Evolutionary conservation across 2,113 vertebrate species (phyloP).

Genomic region (Myotis brandtii): DNA sequence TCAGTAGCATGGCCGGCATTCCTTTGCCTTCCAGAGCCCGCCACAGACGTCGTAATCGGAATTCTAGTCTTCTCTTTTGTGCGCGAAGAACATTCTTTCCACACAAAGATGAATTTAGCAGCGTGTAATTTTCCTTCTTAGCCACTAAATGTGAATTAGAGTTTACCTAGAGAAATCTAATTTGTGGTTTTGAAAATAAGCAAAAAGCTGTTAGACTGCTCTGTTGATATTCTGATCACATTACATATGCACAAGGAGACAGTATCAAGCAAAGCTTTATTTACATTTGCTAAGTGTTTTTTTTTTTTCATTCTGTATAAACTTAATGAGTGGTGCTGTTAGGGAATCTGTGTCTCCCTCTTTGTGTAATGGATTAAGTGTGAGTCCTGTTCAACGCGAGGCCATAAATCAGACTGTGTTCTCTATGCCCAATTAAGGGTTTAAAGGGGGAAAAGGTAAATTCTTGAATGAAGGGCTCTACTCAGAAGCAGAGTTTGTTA

Average conservation of each 20-base stretch:
- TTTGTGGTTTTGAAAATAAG: slow-evolving; percentile 79
- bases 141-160: slow-evolving; percentile 75
- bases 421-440: slow-evolving; percentile 75
- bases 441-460: slow-evolving; percentile 78
- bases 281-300: slow-evolving; percentile 79
- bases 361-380: slow-evolving; percentile 81
- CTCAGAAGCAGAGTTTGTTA: slow-evolving; percentile 72
- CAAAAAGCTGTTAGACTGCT: slow-evolving; percentile 69
- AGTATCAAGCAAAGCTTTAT: slow-evolving; percentile 76
- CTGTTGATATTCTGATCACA: slow-evolving; percentile 75
- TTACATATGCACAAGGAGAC: slow-evolving; percentile 71
- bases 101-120: slow-evolving; percentile 75
- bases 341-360: slow-evolving; percentile 73
- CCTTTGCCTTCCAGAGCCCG: not conserved
- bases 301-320: slow-evolving; percentile 68
- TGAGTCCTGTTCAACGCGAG: slow-evolving; percentile 76
- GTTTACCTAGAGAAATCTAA: slow-evolving; percentile 82
- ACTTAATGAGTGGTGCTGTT: slow-evolving; percentile 77
- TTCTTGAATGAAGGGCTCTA: slow-evolving; percentile 74
- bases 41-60: slow-evolving; percentile 25
- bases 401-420: slow-evolving; percentile 79
- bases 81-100: slow-evolving; percentile 66
- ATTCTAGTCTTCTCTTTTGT: slow-evolving; percentile 60
- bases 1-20: not conserved
- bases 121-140: slow-evolving; percentile 76